Evolutionary conservation across 37 sponge, comb jelly and placozoan genomes (phyloP).

Genomic region (Axinella damicornis): DNA sequence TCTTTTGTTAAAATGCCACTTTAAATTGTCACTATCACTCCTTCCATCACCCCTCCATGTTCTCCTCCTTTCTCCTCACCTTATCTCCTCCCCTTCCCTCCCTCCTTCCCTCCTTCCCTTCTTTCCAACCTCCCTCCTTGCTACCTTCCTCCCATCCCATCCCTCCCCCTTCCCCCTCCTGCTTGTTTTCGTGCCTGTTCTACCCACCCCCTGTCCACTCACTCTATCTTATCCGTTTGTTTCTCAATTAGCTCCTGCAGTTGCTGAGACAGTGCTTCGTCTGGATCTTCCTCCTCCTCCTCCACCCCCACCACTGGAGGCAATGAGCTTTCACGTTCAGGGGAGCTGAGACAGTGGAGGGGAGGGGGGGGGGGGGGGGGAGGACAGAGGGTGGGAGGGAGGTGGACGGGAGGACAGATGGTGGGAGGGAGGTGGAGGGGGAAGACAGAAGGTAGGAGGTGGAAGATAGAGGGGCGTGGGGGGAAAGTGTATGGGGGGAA

Average conservation of each 20-base stretch:
- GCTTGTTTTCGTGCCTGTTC: background rate
- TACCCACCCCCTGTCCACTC: background rate
- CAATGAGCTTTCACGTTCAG: background rate
- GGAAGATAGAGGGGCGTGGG: no score
- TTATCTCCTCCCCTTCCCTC: no score
- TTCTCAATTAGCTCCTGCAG: slow-evolving; percentile 5
- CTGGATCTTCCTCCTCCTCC: background rate
- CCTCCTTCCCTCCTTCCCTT: no score
- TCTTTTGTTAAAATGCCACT: no score
- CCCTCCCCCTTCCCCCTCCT: slow-evolving; percentile 4
- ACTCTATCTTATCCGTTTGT: background rate
- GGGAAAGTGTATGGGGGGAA: no score
- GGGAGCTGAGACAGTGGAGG: background rate
- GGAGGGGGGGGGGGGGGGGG: background rate
- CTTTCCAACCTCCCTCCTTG: background rate
- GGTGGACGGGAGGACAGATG: no score
- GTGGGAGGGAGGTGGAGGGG: no score
- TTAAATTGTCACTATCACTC: no score
- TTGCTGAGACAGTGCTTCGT: background rate
- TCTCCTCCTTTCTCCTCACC: no score
- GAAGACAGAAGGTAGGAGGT: no score
- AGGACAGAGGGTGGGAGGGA: no score
- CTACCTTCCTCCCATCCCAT: background rate
- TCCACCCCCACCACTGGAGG: background rate
- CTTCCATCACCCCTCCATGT: no score